Evolutionary conservation across 2,888 invertebrate species (phyloP).

Genomic region (Synanthedon myopaeformis): DNA sequence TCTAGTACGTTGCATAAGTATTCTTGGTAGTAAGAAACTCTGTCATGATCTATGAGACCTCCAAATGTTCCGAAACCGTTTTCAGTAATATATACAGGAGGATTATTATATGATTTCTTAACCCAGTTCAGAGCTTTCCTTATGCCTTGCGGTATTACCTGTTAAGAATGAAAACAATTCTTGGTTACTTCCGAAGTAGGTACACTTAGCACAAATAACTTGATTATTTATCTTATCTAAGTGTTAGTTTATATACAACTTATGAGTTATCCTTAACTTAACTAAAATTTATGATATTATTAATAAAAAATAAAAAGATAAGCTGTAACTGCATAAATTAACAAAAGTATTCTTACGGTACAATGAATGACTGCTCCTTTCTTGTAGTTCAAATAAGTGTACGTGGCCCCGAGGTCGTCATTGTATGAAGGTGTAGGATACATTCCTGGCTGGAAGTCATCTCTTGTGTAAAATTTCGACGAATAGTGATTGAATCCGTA

Average conservation of each 20-base stretch:
- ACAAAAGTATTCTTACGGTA: slow-evolving; percentile 20
- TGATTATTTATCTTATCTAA: no score
- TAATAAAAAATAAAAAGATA: no score
- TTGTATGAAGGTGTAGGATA: slow-evolving; percentile 33
- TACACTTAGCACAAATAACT: no score
- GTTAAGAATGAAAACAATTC: slow-evolving; percentile 4
- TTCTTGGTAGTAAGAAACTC: slow-evolving; percentile 40
- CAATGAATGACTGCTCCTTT: slow-evolving; percentile 22
- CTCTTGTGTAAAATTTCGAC: slow-evolving; percentile 27
- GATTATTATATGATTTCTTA: slow-evolving; percentile 64
- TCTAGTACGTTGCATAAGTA: slow-evolving; percentile 24
- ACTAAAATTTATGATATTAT: no score
- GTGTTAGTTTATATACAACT: no score
- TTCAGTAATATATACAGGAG: slow-evolving; percentile 69
- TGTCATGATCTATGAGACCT: slow-evolving; percentile 35
- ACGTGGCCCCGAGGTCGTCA: slow-evolving; percentile 36
- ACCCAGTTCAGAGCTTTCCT: slow-evolving; percentile 67
- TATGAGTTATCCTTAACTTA: no score
- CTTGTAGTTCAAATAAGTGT: slow-evolving; percentile 25
- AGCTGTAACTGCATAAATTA: not conserved
- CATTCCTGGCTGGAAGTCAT: slow-evolving; percentile 19
- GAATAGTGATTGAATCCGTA: slow-evolving; percentile 49
- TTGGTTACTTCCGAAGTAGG: no score
- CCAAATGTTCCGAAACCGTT: slow-evolving; percentile 68
- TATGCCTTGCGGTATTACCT: slow-evolving; percentile 60